These are phyloP conservation scores for Sterna hirundo DNA, from an alignment of 2,113 vertebrate genomes.

Conservation along the genomic window DNA sequence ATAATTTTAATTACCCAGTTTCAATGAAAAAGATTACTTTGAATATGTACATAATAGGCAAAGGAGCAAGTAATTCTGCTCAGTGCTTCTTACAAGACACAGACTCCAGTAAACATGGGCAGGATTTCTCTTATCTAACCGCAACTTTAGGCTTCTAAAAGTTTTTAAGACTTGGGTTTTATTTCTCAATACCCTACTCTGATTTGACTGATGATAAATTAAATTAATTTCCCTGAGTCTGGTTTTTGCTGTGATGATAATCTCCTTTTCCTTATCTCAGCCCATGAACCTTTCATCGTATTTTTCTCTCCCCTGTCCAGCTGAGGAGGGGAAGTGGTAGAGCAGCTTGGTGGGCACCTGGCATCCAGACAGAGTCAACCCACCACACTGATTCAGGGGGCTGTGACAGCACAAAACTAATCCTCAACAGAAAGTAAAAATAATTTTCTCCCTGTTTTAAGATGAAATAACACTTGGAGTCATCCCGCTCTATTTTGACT, in stretches of 20 bases:
- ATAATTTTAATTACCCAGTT: background rate
- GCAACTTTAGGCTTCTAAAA: background rate
- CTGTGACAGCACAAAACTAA: background rate
- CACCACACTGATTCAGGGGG: background rate
- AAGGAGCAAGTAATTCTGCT: background rate
- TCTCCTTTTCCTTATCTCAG: background rate
- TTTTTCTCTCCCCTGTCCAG: background rate
- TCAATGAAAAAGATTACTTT: background rate
- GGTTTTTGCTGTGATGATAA: background rate
- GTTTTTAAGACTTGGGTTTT: background rate
- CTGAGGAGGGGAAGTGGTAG: background rate
- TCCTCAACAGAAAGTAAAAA: background rate
- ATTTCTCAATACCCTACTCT: background rate
- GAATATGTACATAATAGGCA: background rate
- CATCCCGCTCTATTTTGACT: background rate
- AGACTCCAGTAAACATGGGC: background rate
- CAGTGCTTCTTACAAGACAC: background rate
- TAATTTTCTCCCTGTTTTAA: background rate
- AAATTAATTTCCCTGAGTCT: background rate
- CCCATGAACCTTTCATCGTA: rapidly evolving
- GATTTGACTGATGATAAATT: background rate
- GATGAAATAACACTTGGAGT: background rate
- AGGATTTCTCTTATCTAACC: background rate
- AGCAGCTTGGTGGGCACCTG: background rate
- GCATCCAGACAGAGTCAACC: background rate